Evolutionary conservation across 2,888 invertebrate genomes (phyloP), one percentile per base, ranked within the genome.

Genomic region (Lypha dubia): DNA sequence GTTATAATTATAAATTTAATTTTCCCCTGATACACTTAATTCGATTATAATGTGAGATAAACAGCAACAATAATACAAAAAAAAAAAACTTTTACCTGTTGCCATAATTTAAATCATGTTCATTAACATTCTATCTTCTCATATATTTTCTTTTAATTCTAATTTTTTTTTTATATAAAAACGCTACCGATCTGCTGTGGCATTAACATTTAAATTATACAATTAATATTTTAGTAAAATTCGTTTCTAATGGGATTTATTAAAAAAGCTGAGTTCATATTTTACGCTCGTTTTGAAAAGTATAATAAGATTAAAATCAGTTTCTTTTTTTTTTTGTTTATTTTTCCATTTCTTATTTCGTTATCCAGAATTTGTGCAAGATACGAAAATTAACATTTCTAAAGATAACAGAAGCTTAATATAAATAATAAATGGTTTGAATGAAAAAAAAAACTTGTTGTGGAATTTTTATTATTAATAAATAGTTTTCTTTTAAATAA

Each of bases 21-120:
- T 49, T 53, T 13, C 20, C 7, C 15, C 4, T 67, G 73, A 28
- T 74, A 80, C 73, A 73, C 73, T 67, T 80, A 80, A 80, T 51
- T 67, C 49, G 80, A 80, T 80, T 74, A 80, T 32, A 63, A 56
- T 9, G 1, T 28, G 46, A 32, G 62, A 46, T 53, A 44, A 63
- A 65, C 28, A 28, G 22, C 5, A 4, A n/a, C n/a, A n/a, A n/a
- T n/a, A n/a, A n/a, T n/a, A n/a, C n/a, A 53, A 71, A 73, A 46
- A 24, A 35, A 24, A 46, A 63, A 44, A 22, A 63, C 28, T 46
- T 58, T 73, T 56, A 71, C 41, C 67, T 44, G 38, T 28, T 84
- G 77, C 60, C 51, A 68, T 80, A 74, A 73, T 81, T 80, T 74
- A 53, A 84, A 84, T 74, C 68, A 80, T 56, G 22, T 73, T 68